A percentile compares a stretch with the other conserved stretches of the same genome.
These are phyloP conservation scores for Quiscalus mexicanus DNA, from an alignment of 2,113 vertebrate genomes.

Conservation along the genomic window DNA sequence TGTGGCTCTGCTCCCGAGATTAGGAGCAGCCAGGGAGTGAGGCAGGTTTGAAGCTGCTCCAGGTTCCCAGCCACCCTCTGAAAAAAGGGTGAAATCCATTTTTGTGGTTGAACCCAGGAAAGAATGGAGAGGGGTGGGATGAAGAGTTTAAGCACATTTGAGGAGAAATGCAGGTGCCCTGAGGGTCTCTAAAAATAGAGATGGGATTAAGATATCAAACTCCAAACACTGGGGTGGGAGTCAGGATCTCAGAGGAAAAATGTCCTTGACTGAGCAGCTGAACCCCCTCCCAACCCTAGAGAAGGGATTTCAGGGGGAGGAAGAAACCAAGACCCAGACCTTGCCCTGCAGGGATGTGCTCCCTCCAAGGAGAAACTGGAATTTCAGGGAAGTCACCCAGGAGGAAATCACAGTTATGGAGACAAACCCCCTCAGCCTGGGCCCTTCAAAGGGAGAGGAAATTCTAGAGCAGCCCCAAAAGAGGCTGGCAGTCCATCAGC, in stretches of 20 bases:
- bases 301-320: background rate
- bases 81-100: background rate
- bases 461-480: accelerated
- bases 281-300: background rate
- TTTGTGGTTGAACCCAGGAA: too few relatives aligned
- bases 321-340: background rate
- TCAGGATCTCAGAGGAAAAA: background rate
- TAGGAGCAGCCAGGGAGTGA: accelerated
- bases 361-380: background rate
- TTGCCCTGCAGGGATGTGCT: accelerated
- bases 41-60: accelerated
- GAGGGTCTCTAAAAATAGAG: background rate
- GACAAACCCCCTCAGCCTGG: accelerated
- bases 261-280: accelerated
- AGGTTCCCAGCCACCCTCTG: background rate
- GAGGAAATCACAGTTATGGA: accelerated
- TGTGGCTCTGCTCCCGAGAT: background rate
- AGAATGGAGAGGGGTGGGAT: background rate
- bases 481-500: accelerated
- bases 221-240: background rate
- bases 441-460: background rate
- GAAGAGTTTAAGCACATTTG: background rate
- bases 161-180: background rate
- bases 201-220: background rate
- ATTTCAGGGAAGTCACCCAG: background rate